These are phyloP conservation scores for Tineola bisselliella DNA, from an alignment of 2,888 invertebrate species.

Conservation along the genomic window DNA sequence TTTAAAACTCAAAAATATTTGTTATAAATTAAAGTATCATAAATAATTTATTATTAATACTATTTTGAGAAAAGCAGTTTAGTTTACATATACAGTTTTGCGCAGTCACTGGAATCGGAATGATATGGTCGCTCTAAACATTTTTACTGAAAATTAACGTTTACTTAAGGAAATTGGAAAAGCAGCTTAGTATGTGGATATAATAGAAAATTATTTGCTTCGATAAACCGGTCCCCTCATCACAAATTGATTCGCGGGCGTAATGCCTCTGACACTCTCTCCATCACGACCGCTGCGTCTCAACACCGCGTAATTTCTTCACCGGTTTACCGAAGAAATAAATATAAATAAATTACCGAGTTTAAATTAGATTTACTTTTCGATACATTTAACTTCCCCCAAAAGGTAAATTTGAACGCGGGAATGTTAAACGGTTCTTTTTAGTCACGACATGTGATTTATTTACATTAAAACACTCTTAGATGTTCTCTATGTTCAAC, in stretches of 20 bases:
- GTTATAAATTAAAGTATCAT: too few species aligned
- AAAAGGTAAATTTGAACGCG: background rate
- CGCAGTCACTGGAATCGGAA: background rate
- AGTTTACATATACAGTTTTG: too few species aligned
- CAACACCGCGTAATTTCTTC: background rate
- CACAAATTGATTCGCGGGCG: conserved; percentile 47
- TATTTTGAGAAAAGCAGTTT: too few species aligned
- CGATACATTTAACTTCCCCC: background rate
- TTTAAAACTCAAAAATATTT: too few species aligned
- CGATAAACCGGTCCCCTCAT: conserved; percentile 26
- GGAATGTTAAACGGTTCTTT: background rate
- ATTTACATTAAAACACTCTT: too few species aligned
- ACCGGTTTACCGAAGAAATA: background rate
- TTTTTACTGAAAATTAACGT: conserved; percentile 24
- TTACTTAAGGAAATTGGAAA: conserved; percentile 58
- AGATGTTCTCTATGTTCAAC: too few species aligned
- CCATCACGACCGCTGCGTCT: conserved; percentile 32
- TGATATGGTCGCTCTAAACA: background rate
- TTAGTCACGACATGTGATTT: too few species aligned
- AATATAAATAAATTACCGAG: background rate
- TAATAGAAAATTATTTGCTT: conserved; percentile 56
- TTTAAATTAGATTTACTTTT: conserved; percentile 8
- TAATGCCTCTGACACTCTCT: conserved; percentile 51
- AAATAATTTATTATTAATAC: too few species aligned
- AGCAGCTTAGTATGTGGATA: conserved; percentile 39